Percentiles rank a stretch among this genome's conserved stretches.
These are phyloP conservation scores for Formica aserva DNA, from an alignment of 2,888 invertebrate genomes.

Conservation along the genomic window DNA sequence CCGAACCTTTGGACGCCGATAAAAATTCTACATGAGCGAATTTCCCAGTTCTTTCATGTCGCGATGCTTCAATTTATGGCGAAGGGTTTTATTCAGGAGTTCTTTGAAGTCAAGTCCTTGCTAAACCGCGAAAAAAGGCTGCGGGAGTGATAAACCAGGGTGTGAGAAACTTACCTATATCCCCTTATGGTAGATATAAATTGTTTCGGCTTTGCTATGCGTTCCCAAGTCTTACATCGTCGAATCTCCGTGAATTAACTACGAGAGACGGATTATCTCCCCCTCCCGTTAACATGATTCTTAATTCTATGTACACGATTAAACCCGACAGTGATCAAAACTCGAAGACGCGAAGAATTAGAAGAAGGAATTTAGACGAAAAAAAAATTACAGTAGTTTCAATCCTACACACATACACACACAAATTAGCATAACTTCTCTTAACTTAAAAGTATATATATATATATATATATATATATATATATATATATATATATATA, in stretches of 20 bases:
- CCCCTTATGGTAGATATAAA: constrained; percentile 61
- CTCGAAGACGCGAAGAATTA: neutral
- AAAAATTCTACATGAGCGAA: constrained; percentile 3
- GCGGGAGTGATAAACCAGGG: constrained; percentile 31
- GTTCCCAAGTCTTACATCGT: constrained; percentile 32
- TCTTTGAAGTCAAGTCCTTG: constrained; percentile 32
- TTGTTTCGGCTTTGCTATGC: constrained; percentile 42
- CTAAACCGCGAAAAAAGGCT: constrained; percentile 11
- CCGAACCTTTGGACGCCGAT: neutral
- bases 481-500: no score
- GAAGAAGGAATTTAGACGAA: neutral
- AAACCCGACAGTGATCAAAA: neutral
- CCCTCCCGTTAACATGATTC: neutral
- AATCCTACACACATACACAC: no score
- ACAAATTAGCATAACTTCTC: neutral
- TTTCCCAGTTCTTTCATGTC: constrained; percentile 23
- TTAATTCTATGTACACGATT: neutral
- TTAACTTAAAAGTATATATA: no score
- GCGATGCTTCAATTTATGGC: constrained; percentile 13
- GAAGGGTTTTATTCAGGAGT: neutral
- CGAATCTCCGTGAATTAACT: constrained; percentile 54
- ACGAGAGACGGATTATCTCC: neutral
- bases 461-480: no score
- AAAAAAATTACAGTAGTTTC: neutral
- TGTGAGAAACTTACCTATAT: constrained; percentile 55